Evolutionary conservation across 1,140 invertebrate genomes (phyloP).

Genomic region (Scaptomyza pallida): DNA sequence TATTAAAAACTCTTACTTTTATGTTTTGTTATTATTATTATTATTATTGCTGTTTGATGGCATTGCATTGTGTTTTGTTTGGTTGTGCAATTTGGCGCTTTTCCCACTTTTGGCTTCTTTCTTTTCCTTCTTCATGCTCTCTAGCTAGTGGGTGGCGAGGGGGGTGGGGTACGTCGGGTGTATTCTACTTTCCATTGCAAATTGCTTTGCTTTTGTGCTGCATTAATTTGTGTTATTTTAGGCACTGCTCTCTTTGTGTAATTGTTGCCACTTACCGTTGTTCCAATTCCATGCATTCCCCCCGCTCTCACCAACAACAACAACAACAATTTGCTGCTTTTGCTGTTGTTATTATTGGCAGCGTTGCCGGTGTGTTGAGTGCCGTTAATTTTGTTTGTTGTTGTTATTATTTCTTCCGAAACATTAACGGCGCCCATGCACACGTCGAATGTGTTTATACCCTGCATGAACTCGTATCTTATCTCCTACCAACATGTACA

Average conservation of each 20-base stretch:
- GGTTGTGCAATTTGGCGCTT: slow-evolving; percentile 75
- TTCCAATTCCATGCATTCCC: slow-evolving; percentile 54
- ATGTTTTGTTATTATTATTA: slow-evolving; percentile 47
- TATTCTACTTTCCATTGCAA: slow-evolving; percentile 52
- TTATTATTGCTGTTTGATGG: slow-evolving; percentile 26
- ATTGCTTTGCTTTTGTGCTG: slow-evolving; percentile 45
- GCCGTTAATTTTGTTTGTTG: slow-evolving; percentile 17
- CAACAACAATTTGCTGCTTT: neutral
- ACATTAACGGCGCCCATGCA: slow-evolving; percentile 10
- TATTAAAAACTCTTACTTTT: slow-evolving; percentile 29
- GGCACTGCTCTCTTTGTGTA: slow-evolving; percentile 39
- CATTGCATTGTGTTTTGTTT: slow-evolving; percentile 51
- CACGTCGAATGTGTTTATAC: slow-evolving; percentile 19
- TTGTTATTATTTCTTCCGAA: slow-evolving; percentile 42
- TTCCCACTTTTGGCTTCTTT: slow-evolving; percentile 60
- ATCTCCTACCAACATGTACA: too few relatives aligned
- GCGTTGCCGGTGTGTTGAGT: neutral
- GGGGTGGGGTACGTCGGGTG: too few relatives aligned
- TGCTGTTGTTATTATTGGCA: neutral
- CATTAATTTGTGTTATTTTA: slow-evolving; percentile 62
- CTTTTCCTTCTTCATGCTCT: slow-evolving; percentile 20
- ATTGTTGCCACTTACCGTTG: slow-evolving; percentile 67
- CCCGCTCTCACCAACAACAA: neutral
- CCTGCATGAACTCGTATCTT: neutral
- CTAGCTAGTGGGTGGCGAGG: neutral